Evolutionary conservation across 1,140 invertebrate species (phyloP), one percentile per base, ranked within the genome.

Genomic region (Trypoxylus dichotomus): DNA sequence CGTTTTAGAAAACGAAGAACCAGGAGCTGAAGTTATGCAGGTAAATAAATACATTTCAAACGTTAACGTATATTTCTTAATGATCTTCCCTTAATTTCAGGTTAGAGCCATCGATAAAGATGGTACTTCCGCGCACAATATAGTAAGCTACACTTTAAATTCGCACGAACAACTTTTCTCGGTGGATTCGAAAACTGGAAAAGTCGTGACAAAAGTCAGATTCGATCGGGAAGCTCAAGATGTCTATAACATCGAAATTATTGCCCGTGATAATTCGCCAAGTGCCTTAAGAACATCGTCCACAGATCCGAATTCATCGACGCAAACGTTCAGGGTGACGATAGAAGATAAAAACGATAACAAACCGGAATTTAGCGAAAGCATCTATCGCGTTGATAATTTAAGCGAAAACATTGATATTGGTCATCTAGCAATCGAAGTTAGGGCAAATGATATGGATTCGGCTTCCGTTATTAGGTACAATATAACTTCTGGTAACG

Each of bases 271-370:
- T 85, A 96, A 95, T 85, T 94, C 93, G 0, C 93, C 94, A 0
- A 96, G 94, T 10, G 93, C 93, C n/a, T 83, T 95, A 2, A 90
- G 91, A 80, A 92, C 90, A 73, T 94, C 94, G 81, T 90, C 90
- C 37, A 93, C 91, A 2, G 89, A 93, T 79, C 92, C 84, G 6
- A 91, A 91, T 81, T 88, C 87, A 76, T 93, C 92, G 3, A 89
- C 92, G 78, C 92, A 94, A 87, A 90, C 91, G 75, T 96, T 97
- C 83, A 89, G 92, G 78, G 95, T 97, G 78, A 91, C 93, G 83
- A 97, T 98, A 68, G 94, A 93, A 10, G 97, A 98, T 86, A 95
- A 94, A 85, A 96, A 97, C 84, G 97, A 97, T 84, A 96, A 97
- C 86, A 89, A 92, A 10, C 95, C 95, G 0, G 89, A 91, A 79